Percentiles rank a stretch among this genome's conserved stretches.
Conservation (phyloP, 1,140 invertebrate species). For the Neodiprion fabricii region DNA sequence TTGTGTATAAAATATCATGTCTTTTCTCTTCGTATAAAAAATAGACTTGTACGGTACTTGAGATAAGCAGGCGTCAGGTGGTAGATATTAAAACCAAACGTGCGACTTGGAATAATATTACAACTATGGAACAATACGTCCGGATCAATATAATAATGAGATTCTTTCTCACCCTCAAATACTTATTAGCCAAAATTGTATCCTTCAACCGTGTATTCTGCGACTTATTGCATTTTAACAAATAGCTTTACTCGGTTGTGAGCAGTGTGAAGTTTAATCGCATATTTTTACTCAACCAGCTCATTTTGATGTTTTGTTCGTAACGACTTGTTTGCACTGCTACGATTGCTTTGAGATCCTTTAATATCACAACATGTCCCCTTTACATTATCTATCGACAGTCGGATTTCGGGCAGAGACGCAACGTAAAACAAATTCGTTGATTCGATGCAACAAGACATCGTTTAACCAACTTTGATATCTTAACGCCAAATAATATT, state of each 20-base stretch:
- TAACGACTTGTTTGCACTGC: constrained; percentile 34
- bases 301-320: not conserved
- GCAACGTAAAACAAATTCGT: no score
- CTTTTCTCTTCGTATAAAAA: not conserved
- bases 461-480: no score
- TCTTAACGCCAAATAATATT: not conserved
- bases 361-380: constrained; percentile 54
- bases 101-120: no score
- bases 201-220: no score
- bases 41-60: not conserved
- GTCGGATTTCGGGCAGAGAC: not conserved
- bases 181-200: no score
- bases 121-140: no score
- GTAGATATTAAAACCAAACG: not conserved
- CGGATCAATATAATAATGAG: no score
- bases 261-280: not conserved
- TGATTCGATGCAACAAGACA: no score
- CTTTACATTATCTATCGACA: not conserved
- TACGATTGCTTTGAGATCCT: constrained; percentile 56
- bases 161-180: no score
- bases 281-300: not conserved
- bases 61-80: not conserved
- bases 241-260: not conserved
- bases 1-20: constrained; percentile 4
- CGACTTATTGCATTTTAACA: not conserved